A percentile compares a stretch with the other conserved stretches of the same genome.
Conservation (phyloP, 2,113 vertebrate genomes). For the Chroicocephalus ridibundus region DNA sequence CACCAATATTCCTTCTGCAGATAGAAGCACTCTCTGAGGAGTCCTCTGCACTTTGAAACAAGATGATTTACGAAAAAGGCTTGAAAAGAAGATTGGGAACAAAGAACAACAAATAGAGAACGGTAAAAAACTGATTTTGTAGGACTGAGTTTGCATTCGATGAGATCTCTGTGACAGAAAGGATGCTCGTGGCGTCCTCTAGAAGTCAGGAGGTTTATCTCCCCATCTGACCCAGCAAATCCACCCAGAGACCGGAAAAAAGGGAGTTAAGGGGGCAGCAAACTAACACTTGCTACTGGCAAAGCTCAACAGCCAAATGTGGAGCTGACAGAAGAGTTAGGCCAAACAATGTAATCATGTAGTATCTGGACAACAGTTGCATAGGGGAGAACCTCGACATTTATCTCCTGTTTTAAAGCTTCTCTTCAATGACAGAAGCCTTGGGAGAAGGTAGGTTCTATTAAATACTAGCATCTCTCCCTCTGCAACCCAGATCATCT, state of each 20-base stretch:
- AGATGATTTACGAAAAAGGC: not conserved
- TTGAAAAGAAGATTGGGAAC: not conserved
- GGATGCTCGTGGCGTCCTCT: not conserved
- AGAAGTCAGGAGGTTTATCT: not conserved
- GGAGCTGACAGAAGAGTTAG: not conserved
- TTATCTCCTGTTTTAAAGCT: not conserved
- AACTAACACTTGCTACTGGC: not conserved
- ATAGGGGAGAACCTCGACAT: not conserved
- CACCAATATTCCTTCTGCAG: not conserved
- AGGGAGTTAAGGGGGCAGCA: not conserved
- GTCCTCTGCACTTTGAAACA: not conserved
- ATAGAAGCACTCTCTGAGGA: not conserved
- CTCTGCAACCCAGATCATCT: not conserved
- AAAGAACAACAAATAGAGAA: not conserved
- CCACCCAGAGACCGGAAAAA: not conserved
- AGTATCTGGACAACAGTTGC: not conserved
- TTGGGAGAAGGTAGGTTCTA: not conserved
- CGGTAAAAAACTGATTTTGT: not conserved
- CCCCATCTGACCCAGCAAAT: not conserved
- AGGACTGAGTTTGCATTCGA: not conserved
- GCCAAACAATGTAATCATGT: not conserved
- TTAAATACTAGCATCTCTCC: not conserved
- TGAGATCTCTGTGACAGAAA: not conserved
- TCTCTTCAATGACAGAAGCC: not conserved
- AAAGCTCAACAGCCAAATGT: not conserved